phyloP scores from a whole-genome alignment of 2,888 invertebrate genomes.

The Habroteleia sp. region DNA sequence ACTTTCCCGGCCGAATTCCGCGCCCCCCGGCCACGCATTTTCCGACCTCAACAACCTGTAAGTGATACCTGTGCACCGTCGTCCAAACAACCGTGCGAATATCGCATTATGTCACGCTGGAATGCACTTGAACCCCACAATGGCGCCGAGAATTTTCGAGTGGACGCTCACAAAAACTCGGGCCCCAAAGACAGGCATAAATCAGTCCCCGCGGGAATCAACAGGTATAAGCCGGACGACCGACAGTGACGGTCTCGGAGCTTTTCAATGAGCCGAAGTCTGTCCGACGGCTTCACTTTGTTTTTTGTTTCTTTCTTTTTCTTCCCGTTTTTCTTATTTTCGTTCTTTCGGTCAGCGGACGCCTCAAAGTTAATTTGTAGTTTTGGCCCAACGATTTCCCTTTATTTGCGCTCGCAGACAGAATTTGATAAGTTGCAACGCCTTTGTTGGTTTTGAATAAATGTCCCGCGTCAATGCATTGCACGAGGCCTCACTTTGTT shows the following conservation, averaged over 20 bases:
- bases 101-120: conserved; percentile 45
- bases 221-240: conserved; percentile 24
- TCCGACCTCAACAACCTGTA: conserved; percentile 38
- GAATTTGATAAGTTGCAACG: too few species aligned
- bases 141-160: conserved; percentile 28
- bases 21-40: conserved; percentile 14
- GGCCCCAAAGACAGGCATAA: conserved; percentile 32
- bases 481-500: too few species aligned
- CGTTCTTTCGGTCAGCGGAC: too few species aligned
- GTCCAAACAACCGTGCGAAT: conserved; percentile 24
- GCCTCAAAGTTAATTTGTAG: too few species aligned
- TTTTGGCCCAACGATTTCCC: too few species aligned
- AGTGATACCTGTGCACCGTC: conserved; percentile 36
- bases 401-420: too few species aligned
- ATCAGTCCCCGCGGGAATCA: conserved; percentile 25
- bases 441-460: too few species aligned
- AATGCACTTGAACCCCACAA: conserved; percentile 46
- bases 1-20: too few species aligned
- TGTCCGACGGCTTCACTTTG: too few species aligned
- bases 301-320: too few species aligned
- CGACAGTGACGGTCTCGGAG: conserved; percentile 2
- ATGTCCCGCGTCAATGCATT: too few species aligned
- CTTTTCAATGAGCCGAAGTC: conserved; percentile 37
- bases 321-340: too few species aligned
- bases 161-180: conserved; percentile 40